These are phyloP conservation scores for Gallinago nigripennis DNA, from an alignment of 2,797 vertebrate species.

Conservation along the genomic window DNA sequence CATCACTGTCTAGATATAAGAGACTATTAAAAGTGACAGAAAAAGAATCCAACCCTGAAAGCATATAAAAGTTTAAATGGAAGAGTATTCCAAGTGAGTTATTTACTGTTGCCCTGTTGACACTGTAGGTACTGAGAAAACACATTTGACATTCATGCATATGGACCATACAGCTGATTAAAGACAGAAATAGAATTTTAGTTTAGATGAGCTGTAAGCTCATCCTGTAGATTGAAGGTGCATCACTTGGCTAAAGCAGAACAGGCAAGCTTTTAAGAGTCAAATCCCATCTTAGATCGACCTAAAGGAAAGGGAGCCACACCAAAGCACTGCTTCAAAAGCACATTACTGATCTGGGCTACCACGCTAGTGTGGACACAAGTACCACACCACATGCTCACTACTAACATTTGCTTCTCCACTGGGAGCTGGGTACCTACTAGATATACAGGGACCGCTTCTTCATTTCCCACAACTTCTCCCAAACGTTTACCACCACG, in stretches of 20 bases:
- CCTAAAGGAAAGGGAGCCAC: not conserved
- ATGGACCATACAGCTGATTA: accelerated
- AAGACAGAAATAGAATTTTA: not conserved
- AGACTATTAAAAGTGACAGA: not conserved
- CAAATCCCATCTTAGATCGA: not conserved
- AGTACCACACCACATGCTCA: accelerated
- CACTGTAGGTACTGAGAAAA: not conserved
- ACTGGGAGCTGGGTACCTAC: not conserved
- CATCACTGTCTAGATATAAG: not conserved
- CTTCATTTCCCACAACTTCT: not conserved
- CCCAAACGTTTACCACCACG: not conserved
- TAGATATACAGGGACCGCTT: not conserved
- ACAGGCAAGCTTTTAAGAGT: not conserved
- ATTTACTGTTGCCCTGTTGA: not conserved
- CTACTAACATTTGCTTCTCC: not conserved
- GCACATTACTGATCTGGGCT: not conserved
- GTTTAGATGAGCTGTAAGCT: not conserved
- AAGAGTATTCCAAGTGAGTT: not conserved
- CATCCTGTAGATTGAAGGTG: not conserved
- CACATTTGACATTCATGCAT: not conserved
- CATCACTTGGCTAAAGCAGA: not conserved
- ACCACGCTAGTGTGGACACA: not conserved
- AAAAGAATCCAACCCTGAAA: not conserved
- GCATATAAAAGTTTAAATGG: not conserved
- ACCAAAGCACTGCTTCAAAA: not conserved